These are phyloP conservation scores for Planococcus citri DNA, from an alignment of 1,140 invertebrate species.

Conservation along the genomic window DNA sequence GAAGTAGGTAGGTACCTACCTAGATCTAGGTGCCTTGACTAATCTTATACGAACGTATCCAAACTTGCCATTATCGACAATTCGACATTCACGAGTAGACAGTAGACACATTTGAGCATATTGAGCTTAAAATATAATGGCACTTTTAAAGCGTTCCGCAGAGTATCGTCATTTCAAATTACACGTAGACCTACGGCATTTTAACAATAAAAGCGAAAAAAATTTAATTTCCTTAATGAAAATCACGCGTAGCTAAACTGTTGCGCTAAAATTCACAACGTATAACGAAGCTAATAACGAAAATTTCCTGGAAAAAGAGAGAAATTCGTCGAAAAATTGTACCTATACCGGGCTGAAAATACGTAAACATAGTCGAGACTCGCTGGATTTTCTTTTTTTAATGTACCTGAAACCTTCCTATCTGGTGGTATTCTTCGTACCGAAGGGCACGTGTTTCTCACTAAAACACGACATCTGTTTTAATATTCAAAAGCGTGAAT, in stretches of 20 bases:
- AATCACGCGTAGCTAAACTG: not conserved
- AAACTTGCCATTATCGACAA: too few relatives aligned
- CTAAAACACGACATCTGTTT: slow-evolving; percentile 6
- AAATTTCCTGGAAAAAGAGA: not conserved
- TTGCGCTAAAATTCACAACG: not conserved
- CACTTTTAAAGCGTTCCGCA: not conserved
- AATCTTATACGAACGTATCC: too few relatives aligned
- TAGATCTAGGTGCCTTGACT: too few relatives aligned
- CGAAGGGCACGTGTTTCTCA: not conserved
- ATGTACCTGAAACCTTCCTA: too few relatives aligned
- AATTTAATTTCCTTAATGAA: not conserved
- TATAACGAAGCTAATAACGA: not conserved
- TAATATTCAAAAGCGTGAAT: not conserved
- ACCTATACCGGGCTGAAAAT: not conserved
- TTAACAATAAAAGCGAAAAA: not conserved
- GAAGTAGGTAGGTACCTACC: too few relatives aligned
- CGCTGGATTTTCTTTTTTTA: not conserved
- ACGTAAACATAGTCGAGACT: not conserved
- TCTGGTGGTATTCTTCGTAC: not conserved
- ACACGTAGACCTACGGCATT: too few relatives aligned
- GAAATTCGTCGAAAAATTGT: not conserved
- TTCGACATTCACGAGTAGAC: not conserved
- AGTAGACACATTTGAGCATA: not conserved
- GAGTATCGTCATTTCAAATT: not conserved
- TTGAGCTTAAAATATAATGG: too few relatives aligned